Conservation (phyloP, 2,113 vertebrate genomes). For the Corythornis cristatus region DNA sequence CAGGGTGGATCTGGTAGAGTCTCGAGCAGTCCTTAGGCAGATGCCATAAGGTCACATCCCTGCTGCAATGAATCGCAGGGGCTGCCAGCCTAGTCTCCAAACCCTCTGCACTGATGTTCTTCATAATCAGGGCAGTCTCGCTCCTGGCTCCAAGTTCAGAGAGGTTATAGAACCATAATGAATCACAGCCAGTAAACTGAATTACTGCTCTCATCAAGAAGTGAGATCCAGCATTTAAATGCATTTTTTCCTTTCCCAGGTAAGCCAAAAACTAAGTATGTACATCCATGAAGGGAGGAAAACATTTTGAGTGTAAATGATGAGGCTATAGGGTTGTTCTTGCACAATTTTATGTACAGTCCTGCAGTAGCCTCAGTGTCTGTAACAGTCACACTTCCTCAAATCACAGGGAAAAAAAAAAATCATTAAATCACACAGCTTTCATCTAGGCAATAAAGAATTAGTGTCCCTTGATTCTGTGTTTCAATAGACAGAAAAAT, state of each 20-base stretch:
- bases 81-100: neutral
- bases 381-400: neutral
- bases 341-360: neutral
- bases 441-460: neutral
- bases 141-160: constrained; percentile 46
- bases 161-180: constrained; percentile 49
- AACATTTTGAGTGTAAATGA: neutral
- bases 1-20: neutral
- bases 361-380: neutral
- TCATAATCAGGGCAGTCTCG: constrained; percentile 35
- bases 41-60: neutral
- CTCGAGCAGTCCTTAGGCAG: neutral
- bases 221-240: constrained; percentile 28
- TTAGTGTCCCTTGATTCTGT: rapidly evolving
- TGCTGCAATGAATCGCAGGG: constrained; percentile 39
- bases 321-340: neutral
- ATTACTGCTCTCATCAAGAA: constrained; percentile 46
- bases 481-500: neutral
- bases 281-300: neutral
- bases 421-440: neutral
- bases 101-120: constrained; percentile 8
- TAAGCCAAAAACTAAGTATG: neutral
- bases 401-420: neutral
- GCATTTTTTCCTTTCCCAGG: neutral
- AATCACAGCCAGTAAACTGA: constrained; percentile 59